phyloP scores from a whole-genome alignment of 1,140 invertebrate species.

The Drosophila mojavensis region DNA sequence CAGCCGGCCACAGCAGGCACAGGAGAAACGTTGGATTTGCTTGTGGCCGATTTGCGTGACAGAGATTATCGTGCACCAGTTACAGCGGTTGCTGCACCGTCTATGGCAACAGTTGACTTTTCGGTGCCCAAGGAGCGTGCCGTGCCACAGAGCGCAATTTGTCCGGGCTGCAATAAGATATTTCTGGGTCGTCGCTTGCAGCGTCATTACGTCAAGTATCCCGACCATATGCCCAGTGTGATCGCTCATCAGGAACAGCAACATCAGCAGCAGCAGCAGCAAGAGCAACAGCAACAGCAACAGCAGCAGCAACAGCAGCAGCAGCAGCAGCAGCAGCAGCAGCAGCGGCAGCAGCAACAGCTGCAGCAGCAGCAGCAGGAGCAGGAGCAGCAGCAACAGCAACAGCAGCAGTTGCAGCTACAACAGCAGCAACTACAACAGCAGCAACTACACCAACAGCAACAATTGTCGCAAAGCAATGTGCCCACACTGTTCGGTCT shows the following conservation, averaged over 20 bases:
- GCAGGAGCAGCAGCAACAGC: not conserved
- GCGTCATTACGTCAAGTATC: conserved; percentile 75
- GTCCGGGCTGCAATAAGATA: conserved; percentile 76
- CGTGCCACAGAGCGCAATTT: conserved; percentile 69
- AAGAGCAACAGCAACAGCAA: not conserved
- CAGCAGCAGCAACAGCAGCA: not conserved
- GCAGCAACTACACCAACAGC: not conserved
- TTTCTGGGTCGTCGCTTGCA: conserved; percentile 74
- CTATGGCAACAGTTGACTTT: not conserved
- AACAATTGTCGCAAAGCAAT: conserved; percentile 1
- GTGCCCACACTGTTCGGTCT: conserved; percentile 64
- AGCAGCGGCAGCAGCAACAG: not conserved
- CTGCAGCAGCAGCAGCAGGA: not conserved
- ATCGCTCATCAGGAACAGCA: conserved; percentile 13
- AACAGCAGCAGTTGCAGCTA: not conserved
- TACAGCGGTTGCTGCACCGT: not conserved
- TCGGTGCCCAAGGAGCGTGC: conserved; percentile 23
- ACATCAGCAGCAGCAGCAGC: not conserved
- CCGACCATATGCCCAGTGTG: conserved; percentile 69
- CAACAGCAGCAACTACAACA: not conserved
- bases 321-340: not conserved
- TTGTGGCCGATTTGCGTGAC: conserved; percentile 60
- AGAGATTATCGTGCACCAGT: conserved; percentile 58
- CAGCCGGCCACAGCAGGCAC: conserved; percentile 21
- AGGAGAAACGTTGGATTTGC: conserved; percentile 29